These are phyloP conservation scores for Cetonia aurata DNA, from an alignment of 2,888 invertebrate genomes.

Conservation along the genomic window DNA sequence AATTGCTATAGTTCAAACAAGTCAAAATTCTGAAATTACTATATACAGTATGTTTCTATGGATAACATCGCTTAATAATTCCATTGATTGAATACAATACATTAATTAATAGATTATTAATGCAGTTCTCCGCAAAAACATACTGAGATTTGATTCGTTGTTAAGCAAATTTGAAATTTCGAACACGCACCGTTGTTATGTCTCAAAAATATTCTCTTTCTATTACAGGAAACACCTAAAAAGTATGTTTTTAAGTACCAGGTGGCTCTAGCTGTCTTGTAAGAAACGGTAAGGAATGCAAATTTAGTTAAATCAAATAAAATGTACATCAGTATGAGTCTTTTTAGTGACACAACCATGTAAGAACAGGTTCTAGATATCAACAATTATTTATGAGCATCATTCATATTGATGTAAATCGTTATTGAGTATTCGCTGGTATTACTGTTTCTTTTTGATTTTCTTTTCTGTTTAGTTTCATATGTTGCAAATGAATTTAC, in stretches of 20 bases:
- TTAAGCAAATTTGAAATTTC: too few relatives aligned
- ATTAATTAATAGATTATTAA: too few relatives aligned
- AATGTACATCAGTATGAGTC: slow-evolving; percentile 41
- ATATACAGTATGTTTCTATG: too few relatives aligned
- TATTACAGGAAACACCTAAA: slow-evolving; percentile 34
- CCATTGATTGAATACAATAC: too few relatives aligned
- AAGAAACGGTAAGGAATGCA: slow-evolving; percentile 35
- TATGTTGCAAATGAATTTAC: too few relatives aligned
- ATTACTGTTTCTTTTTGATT: slow-evolving; percentile 21
- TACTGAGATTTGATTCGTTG: too few relatives aligned
- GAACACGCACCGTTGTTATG: too few relatives aligned
- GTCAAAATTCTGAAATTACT: too few relatives aligned
- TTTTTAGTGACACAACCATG: slow-evolving; percentile 3
- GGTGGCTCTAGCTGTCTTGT: slow-evolving; percentile 16
- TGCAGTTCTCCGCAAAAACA: too few relatives aligned
- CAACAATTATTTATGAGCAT: slow-evolving; percentile 21
- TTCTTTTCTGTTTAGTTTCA: slow-evolving; percentile 13
- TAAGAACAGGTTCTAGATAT: slow-evolving; percentile 35
- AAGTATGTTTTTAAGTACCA: slow-evolving; percentile 35
- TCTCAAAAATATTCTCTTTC: slow-evolving; percentile 30
- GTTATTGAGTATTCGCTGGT: slow-evolving; percentile 10
- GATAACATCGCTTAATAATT: too few relatives aligned
- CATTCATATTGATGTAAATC: slow-evolving; percentile 38
- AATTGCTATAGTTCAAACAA: too few relatives aligned
- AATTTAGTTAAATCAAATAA: slow-evolving; percentile 39